Evolutionary conservation across 2,888 invertebrate genomes (phyloP).

Genomic region (Drosophila phalerata): DNA sequence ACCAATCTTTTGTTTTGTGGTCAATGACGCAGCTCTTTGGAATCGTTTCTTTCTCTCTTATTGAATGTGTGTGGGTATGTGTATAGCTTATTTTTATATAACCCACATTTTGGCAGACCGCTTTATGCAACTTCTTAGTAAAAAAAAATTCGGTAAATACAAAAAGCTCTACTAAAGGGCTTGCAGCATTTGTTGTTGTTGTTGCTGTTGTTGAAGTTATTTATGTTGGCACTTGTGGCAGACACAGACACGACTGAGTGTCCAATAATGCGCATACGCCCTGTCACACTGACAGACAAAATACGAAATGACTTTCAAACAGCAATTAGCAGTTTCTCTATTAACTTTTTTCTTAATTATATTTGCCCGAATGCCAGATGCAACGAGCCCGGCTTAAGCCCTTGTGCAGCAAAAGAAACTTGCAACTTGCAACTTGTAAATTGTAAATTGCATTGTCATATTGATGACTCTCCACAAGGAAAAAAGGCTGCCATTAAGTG

Average conservation of each 20-base stretch:
- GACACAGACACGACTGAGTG: constrained; percentile 11
- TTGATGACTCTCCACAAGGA: constrained; percentile 47
- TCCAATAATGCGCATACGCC: constrained; percentile 46
- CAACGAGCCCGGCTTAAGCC: constrained; percentile 7
- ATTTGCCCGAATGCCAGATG: constrained; percentile 2
- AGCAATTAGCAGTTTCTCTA: constrained; percentile 65
- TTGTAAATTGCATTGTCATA: constrained; percentile 67
- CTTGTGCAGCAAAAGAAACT: constrained; percentile 24
- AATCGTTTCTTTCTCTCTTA: constrained; percentile 34
- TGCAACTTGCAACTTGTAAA: constrained; percentile 29
- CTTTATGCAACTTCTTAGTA: constrained; percentile 76
- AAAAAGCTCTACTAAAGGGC: constrained; percentile 33
- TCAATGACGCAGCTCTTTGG: constrained; percentile 73
- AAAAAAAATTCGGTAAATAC: background rate
- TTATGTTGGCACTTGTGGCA: constrained; percentile 31
- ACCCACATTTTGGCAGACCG: constrained; percentile 57
- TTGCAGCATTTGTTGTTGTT: constrained; percentile 17
- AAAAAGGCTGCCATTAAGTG: constrained; percentile 42
- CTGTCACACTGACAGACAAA: constrained; percentile 22
- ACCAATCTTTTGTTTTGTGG: constrained; percentile 50
- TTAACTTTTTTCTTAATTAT: constrained; percentile 36
- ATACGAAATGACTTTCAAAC: constrained; percentile 52
- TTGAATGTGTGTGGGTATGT: background rate
- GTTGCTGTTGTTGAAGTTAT: constrained; percentile 15
- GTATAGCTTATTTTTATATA: constrained; percentile 60